Evolutionary conservation across 1,140 invertebrate species (phyloP).

Genomic region (Eciton burchellii): DNA sequence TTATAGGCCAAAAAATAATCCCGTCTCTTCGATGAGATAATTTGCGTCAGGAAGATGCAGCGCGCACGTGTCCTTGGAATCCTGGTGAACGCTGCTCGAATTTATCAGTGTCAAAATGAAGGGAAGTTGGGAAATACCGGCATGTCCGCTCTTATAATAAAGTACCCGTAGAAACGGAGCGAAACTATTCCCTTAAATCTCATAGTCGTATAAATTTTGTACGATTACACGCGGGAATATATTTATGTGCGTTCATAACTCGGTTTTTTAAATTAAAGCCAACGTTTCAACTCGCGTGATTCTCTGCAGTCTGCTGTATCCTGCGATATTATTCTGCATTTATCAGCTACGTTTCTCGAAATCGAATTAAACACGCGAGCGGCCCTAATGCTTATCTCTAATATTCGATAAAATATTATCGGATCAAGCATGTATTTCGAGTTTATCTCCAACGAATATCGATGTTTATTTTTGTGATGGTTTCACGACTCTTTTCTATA

Average conservation of each 20-base stretch:
- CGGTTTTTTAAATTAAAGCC: neutral
- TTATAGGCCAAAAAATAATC: too few species aligned
- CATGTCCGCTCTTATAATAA: slow-evolving; percentile 19
- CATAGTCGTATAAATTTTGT: slow-evolving; percentile 3
- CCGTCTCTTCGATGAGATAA: neutral
- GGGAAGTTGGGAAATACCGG: neutral
- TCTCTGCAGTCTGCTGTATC: neutral
- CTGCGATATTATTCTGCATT: neutral
- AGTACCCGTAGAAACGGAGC: slow-evolving; percentile 2
- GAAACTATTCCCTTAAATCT: slow-evolving; percentile 29
- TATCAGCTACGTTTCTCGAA: neutral
- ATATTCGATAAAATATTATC: slow-evolving; percentile 29
- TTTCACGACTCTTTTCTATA: neutral
- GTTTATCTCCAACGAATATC: neutral
- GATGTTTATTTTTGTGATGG: slow-evolving; percentile 27
- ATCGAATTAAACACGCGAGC: neutral
- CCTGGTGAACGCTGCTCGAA: neutral
- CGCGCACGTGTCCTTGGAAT: neutral
- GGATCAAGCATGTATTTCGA: slow-evolving; percentile 9
- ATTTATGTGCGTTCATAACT: neutral
- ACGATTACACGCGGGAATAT: neutral
- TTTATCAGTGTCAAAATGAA: neutral
- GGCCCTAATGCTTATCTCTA: slow-evolving; percentile 12
- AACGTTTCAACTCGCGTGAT: neutral
- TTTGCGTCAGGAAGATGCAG: neutral